A percentile compares a stretch with the other conserved stretches of the same genome.
Evolutionary conservation across 2,888 invertebrate species (phyloP).

Genomic region (Gastracanthus pulcherrimus): DNA sequence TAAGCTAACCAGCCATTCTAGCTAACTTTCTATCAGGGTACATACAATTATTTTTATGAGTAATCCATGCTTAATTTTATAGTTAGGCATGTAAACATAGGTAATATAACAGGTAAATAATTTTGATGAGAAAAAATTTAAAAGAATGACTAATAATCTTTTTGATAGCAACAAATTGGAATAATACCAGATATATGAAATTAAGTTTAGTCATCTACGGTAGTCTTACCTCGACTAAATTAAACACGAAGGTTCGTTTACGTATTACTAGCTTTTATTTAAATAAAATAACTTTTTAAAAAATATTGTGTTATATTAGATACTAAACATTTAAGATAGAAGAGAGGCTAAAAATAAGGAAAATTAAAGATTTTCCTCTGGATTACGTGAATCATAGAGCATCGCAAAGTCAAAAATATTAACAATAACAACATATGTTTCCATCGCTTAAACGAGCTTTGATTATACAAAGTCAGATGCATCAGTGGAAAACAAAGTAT

Average conservation of each 20-base stretch:
- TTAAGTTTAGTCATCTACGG: not conserved
- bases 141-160: too few relatives aligned
- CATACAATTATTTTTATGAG: too few relatives aligned
- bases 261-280: too few relatives aligned
- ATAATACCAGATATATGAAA: too few relatives aligned
- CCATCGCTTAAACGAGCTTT: not conserved
- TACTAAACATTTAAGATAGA: not conserved
- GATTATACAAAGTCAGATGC: not conserved
- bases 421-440: not conserved
- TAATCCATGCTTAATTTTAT: not conserved
- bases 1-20: too few relatives aligned
- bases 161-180: too few relatives aligned
- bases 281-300: too few relatives aligned
- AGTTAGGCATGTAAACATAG: not conserved
- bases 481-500: not conserved
- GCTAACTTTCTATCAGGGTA: too few relatives aligned
- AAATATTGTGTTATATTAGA: too few relatives aligned
- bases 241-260: too few relatives aligned
- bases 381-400: not conserved
- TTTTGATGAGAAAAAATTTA: not conserved
- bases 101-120: too few relatives aligned
- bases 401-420: constrained; percentile 18
- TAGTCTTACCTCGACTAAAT: too few relatives aligned
- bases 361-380: not conserved
- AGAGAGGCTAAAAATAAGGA: not conserved